Evolutionary conservation across 2,797 vertebrate genomes (phyloP).

Genomic region (Oceanodroma leucorhoa): DNA sequence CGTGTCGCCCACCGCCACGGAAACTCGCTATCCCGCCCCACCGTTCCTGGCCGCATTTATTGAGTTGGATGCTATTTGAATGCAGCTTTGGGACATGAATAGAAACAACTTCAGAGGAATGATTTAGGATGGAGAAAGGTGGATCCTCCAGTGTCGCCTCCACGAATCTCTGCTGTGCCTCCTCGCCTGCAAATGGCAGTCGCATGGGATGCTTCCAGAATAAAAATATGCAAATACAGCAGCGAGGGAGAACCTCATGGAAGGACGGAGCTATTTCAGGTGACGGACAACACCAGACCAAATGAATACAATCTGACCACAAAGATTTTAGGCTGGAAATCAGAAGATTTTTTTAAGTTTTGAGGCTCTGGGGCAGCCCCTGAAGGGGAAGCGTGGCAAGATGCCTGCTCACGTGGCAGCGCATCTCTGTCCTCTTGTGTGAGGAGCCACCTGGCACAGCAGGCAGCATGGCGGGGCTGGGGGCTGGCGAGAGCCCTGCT

Average conservation of each 20-base stretch:
- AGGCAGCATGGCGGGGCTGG: too few species aligned
- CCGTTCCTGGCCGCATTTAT: background rate
- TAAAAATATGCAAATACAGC: background rate
- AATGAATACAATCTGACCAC: rapidly evolving
- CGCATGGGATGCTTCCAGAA: rapidly evolving
- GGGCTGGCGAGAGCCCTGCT: background rate
- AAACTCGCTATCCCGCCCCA: background rate
- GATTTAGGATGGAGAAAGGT: background rate
- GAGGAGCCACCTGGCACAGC: too few species aligned
- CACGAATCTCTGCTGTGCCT: background rate
- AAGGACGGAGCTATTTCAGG: background rate
- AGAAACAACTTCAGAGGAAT: too few species aligned
- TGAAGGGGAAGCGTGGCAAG: background rate
- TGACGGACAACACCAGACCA: too few species aligned
- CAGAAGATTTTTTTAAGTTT: too few species aligned
- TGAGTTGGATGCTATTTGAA: background rate
- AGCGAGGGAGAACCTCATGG: background rate
- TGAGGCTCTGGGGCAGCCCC: background rate
- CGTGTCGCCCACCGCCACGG: rapidly evolving
- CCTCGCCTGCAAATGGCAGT: background rate
- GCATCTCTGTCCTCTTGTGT: too few species aligned
- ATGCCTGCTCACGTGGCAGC: background rate
- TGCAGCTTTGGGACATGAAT: background rate
- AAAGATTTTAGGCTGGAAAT: background rate
- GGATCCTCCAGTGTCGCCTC: background rate